These are phyloP conservation scores for Berghia stephanieae DNA, from an alignment of 1,140 invertebrate genomes.

Conservation along the genomic window DNA sequence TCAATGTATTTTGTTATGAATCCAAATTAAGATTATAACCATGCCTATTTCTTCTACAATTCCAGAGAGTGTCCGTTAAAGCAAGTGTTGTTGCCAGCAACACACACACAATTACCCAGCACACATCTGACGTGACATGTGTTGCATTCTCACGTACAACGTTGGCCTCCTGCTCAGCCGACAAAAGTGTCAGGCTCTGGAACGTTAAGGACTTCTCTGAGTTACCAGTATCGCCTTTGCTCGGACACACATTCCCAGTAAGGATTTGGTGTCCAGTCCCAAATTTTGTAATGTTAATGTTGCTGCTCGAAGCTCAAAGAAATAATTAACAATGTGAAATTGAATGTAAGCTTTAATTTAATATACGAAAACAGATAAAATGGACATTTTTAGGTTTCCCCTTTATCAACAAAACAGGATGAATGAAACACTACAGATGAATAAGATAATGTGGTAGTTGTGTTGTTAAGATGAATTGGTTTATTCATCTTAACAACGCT, in stretches of 20 bases:
- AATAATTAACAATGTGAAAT: too few species aligned
- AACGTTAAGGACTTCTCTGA: slow-evolving; percentile 57
- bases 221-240: slow-evolving; percentile 60
- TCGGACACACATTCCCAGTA: slow-evolving; percentile 64
- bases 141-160: slow-evolving; percentile 55
- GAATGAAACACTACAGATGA: too few species aligned
- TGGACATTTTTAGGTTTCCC: too few species aligned
- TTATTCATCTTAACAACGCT: too few species aligned
- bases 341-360: too few species aligned
- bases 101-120: slow-evolving; percentile 59
- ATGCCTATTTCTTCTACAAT: background rate
- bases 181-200: slow-evolving; percentile 68
- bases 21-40: background rate
- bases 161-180: slow-evolving; percentile 65
- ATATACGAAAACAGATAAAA: too few species aligned
- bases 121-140: slow-evolving; percentile 75
- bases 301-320: too few species aligned
- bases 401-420: too few species aligned
- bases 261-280: too few species aligned
- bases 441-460: too few species aligned
- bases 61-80: slow-evolving; percentile 21
- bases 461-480: too few species aligned
- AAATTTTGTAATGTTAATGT: too few species aligned
- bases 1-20: background rate
- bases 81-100: slow-evolving; percentile 50